Percentiles rank a stretch among this genome's conserved stretches.
phyloP scores from a whole-genome alignment of 1,140 invertebrate species.

The Drosophila insularis region DNA sequence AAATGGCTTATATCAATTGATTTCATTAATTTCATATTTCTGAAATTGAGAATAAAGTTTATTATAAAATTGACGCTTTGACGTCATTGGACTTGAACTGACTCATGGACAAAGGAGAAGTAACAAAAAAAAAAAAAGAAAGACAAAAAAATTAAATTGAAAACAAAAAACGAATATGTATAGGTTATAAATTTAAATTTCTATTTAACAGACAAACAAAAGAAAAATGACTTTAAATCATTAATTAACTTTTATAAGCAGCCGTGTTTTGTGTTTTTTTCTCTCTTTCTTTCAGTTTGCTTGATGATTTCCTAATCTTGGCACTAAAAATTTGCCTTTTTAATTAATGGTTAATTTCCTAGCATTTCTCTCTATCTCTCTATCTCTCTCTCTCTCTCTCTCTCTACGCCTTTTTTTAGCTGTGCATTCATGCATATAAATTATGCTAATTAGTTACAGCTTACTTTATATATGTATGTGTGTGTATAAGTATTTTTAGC shows the following conservation, averaged over 20 bases:
- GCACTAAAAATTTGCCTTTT: conserved; percentile 62
- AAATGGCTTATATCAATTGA: too few species aligned
- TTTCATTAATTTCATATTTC: not conserved
- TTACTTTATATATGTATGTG: conserved; percentile 10
- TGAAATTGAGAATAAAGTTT: not conserved
- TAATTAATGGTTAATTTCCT: conserved; percentile 69
- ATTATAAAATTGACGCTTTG: not conserved
- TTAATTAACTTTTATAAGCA: conserved; percentile 5
- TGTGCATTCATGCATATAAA: conserved; percentile 66
- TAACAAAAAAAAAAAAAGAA: not conserved
- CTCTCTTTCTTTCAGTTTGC: conserved; percentile 29
- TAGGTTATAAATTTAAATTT: conserved; percentile 6
- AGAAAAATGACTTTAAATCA: not conserved
- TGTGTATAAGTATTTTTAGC: conserved; percentile 30
- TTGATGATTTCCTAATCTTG: conserved; percentile 14
- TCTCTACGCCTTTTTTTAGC: conserved; percentile 69
- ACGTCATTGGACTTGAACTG: not conserved
- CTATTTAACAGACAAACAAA: conserved; percentile 22
- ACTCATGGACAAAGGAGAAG: not conserved
- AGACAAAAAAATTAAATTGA: not conserved
- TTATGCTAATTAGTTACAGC: conserved; percentile 78
- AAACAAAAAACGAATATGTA: not conserved
- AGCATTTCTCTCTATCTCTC: not conserved
- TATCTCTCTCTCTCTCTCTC: conserved; percentile 19
- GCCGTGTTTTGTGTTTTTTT: conserved; percentile 15